phyloP scores from a whole-genome alignment of 2,888 invertebrate species.

The Eupeodes latifasciatus region DNA sequence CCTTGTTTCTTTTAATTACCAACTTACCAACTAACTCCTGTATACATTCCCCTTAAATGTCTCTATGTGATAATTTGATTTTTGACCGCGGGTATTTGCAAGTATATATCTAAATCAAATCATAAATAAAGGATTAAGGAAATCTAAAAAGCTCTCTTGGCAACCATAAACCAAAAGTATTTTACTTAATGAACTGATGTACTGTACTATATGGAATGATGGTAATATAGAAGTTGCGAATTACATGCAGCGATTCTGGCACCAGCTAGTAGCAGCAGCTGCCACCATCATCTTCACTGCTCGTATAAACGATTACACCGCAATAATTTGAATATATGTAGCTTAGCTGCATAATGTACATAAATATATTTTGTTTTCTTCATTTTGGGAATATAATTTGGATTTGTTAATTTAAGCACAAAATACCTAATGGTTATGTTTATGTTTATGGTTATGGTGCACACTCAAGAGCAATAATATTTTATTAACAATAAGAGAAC shows the following conservation, averaged over 20 bases:
- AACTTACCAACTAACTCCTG: too few relatives aligned
- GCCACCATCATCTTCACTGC: not conserved
- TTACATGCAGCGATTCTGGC: conserved; percentile 13
- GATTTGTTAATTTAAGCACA: conserved; percentile 25
- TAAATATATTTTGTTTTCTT: not conserved
- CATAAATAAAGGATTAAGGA: too few relatives aligned
- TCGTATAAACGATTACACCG: not conserved
- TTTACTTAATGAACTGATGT: not conserved
- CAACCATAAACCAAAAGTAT: not conserved
- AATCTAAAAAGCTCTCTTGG: not conserved
- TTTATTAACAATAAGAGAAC: conserved; percentile 32
- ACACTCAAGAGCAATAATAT: conserved; percentile 42
- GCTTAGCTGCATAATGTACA: not conserved
- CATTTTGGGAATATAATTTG: conserved; percentile 12
- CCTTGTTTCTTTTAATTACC: too few relatives aligned
- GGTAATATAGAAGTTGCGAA: conserved; percentile 1
- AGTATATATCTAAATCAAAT: too few relatives aligned
- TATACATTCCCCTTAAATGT: too few relatives aligned
- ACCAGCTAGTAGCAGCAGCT: not conserved
- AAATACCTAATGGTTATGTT: conserved; percentile 28
- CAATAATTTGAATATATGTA: not conserved
- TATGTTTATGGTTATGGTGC: conserved; percentile 25
- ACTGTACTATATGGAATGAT: not conserved
- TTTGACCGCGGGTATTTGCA: too few relatives aligned
- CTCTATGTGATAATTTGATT: too few relatives aligned